A percentile compares a stretch with the other conserved stretches of the same genome.
Evolutionary conservation across 2,888 invertebrate species (phyloP).

Genomic region (Synergus laeviventris): DNA sequence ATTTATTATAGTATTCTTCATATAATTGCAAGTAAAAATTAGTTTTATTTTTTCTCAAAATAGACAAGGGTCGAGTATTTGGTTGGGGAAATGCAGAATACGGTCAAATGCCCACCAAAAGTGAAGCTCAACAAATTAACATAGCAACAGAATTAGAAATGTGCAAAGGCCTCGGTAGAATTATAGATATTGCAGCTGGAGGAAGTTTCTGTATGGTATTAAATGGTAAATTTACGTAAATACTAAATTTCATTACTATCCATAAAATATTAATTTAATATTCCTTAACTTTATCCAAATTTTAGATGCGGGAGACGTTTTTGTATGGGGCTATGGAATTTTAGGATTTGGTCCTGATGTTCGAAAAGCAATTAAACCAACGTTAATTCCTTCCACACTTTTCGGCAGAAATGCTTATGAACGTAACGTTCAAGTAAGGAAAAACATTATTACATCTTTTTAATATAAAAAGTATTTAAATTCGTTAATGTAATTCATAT

Average conservation of each 20-base stretch:
- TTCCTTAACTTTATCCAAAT: conserved; percentile 4
- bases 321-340: conserved; percentile 96
- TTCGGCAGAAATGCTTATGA: conserved; percentile 93
- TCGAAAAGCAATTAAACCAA: conserved; percentile 82
- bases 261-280: background rate
- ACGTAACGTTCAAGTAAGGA: conserved; percentile 77
- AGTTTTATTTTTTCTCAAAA: conserved; percentile 52
- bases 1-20: conserved; percentile 24
- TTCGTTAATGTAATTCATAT: conserved; percentile 22
- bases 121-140: conserved; percentile 83
- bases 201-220: conserved; percentile 91
- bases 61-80: conserved; percentile 92
- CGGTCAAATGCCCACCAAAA: conserved; percentile 83
- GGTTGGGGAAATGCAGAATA: conserved; percentile 99
- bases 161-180: conserved; percentile 83
- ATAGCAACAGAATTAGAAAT: conserved; percentile 82
- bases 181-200: conserved; percentile 88
- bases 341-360: conserved; percentile 92
- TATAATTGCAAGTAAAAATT: background rate
- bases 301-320: conserved; percentile 88
- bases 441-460: conserved; percentile 1
- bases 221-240: conserved; percentile 80
- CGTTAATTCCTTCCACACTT: conserved; percentile 85
- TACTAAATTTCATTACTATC: background rate
- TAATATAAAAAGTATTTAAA: background rate